Evolutionary conservation across 1,140 invertebrate species (phyloP).

Genomic region (Melanaphis sacchari): DNA sequence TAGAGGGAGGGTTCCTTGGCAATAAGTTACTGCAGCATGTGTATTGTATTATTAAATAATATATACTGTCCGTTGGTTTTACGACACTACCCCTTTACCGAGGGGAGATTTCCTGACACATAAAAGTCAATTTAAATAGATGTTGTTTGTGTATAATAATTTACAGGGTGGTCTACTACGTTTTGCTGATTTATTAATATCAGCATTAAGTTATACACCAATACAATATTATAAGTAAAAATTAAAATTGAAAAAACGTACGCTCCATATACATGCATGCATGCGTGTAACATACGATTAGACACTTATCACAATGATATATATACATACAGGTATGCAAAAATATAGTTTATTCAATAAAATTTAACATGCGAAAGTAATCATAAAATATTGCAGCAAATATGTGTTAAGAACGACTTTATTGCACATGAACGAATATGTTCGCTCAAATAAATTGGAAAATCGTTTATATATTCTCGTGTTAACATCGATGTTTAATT

Average conservation of each 20-base stretch:
- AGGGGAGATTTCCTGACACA: background rate
- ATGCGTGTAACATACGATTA: too few relatives aligned
- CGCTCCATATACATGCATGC: too few relatives aligned
- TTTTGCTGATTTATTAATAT: background rate
- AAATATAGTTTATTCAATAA: too few relatives aligned
- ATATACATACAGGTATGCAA: too few relatives aligned
- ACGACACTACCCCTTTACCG: background rate
- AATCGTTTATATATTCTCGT: too few relatives aligned
- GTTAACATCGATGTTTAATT: too few relatives aligned
- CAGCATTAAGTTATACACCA: background rate
- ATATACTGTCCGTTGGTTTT: background rate
- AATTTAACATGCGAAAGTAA: too few relatives aligned
- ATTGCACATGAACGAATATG: too few relatives aligned
- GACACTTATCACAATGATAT: too few relatives aligned
- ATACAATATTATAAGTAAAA: background rate
- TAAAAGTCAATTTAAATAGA: background rate
- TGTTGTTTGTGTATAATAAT: background rate
- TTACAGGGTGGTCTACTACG: background rate
- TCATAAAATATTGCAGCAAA: too few relatives aligned
- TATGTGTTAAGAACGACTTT: too few relatives aligned
- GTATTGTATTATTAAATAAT: conserved; percentile 2
- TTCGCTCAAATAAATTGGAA: too few relatives aligned
- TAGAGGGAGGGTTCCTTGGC: background rate
- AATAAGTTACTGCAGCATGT: background rate
- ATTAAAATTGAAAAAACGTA: background rate